Conservation (phyloP, 2,797 vertebrate species). For the Meriones psammophilus region DNA sequence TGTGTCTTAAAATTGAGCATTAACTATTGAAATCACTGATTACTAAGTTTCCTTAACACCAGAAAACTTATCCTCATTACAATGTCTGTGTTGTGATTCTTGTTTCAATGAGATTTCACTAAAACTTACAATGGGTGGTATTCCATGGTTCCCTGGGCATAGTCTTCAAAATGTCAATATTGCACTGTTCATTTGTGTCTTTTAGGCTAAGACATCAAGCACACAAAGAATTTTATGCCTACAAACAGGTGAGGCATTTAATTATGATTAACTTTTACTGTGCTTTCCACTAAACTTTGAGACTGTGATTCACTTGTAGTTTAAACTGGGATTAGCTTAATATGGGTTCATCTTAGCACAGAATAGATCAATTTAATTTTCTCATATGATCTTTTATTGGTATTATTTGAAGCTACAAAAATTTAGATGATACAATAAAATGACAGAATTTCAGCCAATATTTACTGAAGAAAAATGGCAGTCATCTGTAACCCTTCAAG, state of each 20-base stretch:
- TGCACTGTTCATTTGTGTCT: slow-evolving; percentile 68
- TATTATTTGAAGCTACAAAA: slow-evolving; percentile 54
- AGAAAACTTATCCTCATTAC: slow-evolving; percentile 58
- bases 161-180: slow-evolving; percentile 65
- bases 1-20: slow-evolving; percentile 5
- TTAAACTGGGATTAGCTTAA: slow-evolving; percentile 55
- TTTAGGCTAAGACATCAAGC: slow-evolving; percentile 98
- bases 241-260: slow-evolving; percentile 96
- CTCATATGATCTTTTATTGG: background rate
- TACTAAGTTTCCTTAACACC: slow-evolving; percentile 33
- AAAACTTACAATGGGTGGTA: slow-evolving; percentile 18
- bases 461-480: slow-evolving; percentile 43
- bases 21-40: slow-evolving; percentile 53
- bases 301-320: slow-evolving; percentile 24
- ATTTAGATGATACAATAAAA: slow-evolving; percentile 43
- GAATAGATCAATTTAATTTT: slow-evolving; percentile 53
- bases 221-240: slow-evolving; percentile 99
- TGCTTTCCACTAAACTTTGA: slow-evolving; percentile 46
- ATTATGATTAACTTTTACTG: slow-evolving; percentile 38
- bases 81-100: slow-evolving; percentile 56
- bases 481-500: slow-evolving; percentile 8
- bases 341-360: slow-evolving; percentile 54
- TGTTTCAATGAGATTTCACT: slow-evolving; percentile 62
- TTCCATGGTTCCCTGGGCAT: slow-evolving; percentile 24
- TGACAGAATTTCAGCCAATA: slow-evolving; percentile 34